Conservation (phyloP, 1,140 invertebrate species). For the Cotesia typhae region DNA sequence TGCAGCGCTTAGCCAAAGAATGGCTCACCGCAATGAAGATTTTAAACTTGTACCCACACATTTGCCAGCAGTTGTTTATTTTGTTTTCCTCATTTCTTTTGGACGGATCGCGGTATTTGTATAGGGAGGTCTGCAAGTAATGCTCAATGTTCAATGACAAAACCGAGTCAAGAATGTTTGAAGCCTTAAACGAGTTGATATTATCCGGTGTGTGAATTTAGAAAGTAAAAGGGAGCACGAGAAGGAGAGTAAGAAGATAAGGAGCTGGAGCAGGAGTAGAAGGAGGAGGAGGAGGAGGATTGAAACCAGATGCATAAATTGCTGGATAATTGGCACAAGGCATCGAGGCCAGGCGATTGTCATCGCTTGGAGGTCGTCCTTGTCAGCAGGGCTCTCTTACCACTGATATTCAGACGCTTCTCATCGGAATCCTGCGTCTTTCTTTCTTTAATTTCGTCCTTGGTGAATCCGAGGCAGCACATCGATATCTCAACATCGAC, state of each 20-base stretch:
- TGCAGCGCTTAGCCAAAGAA: slow-evolving; percentile 50
- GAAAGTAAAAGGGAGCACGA: not conserved
- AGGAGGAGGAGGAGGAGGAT: not conserved
- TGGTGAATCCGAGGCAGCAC: not conserved
- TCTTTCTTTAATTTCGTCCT: not conserved
- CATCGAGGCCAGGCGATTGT: slow-evolving; percentile 36
- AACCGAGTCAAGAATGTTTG: not conserved
- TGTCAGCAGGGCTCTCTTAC: slow-evolving; percentile 25
- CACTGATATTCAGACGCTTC: slow-evolving; percentile 27
- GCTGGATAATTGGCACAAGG: slow-evolving; percentile 41
- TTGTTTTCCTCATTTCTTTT: slow-evolving; percentile 32
- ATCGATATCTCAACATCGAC: slow-evolving; percentile 13
- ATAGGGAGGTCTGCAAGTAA: slow-evolving; percentile 13
- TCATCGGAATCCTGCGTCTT: slow-evolving; percentile 5
- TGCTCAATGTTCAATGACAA: not conserved
- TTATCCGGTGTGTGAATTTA: not conserved
- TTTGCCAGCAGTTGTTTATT: slow-evolving; percentile 40
- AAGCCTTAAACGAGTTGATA: not conserved
- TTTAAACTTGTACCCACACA: slow-evolving; percentile 56
- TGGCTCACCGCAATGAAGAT: slow-evolving; percentile 63
- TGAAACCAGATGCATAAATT: slow-evolving; percentile 42
- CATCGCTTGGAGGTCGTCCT: slow-evolving; percentile 40
- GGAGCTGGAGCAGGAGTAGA: not conserved
- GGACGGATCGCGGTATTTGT: not conserved
- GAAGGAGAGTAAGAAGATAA: not conserved